Conservation (phyloP, 2,888 invertebrate species). For the Conchocele bisecta region DNA sequence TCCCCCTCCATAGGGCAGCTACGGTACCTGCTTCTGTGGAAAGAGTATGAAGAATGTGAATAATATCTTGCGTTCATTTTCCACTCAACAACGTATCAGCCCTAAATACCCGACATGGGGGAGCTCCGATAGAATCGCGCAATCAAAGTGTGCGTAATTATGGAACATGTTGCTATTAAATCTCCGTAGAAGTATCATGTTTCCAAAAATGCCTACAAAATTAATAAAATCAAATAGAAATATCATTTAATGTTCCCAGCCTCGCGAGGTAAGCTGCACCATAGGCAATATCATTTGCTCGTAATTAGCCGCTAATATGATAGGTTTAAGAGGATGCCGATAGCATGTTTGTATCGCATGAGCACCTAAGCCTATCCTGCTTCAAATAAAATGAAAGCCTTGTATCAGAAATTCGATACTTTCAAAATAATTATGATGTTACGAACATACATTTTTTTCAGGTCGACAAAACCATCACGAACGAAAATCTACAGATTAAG, state of each 20-base stretch:
- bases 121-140: slow-evolving; percentile 39
- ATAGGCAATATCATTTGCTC: slow-evolving; percentile 30
- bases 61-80: no score
- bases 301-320: slow-evolving; percentile 54
- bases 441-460: no score
- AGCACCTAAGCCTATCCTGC: no score
- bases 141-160: slow-evolving; percentile 56
- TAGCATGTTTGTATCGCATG: no score
- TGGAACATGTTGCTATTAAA: slow-evolving; percentile 37
- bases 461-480: no score
- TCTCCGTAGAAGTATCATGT: slow-evolving; percentile 21
- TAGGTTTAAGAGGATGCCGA: slow-evolving; percentile 28
- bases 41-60: no score
- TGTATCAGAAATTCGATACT: no score
- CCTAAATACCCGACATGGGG: slow-evolving; percentile 36
- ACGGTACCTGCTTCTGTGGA: no score
- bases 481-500: no score
- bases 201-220: slow-evolving; percentile 37
- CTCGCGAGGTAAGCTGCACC: slow-evolving; percentile 18
- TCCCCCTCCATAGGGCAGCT: no score
- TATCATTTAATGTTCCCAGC: slow-evolving; percentile 43
- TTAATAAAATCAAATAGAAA: slow-evolving; percentile 56
- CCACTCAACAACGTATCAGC: no score
- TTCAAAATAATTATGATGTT: no score
- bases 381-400: slow-evolving; percentile 53